Evolutionary conservation across 2,888 invertebrate species (phyloP), one percentile per base, ranked within the genome.

Genomic region (Choreutis nemorana): DNA sequence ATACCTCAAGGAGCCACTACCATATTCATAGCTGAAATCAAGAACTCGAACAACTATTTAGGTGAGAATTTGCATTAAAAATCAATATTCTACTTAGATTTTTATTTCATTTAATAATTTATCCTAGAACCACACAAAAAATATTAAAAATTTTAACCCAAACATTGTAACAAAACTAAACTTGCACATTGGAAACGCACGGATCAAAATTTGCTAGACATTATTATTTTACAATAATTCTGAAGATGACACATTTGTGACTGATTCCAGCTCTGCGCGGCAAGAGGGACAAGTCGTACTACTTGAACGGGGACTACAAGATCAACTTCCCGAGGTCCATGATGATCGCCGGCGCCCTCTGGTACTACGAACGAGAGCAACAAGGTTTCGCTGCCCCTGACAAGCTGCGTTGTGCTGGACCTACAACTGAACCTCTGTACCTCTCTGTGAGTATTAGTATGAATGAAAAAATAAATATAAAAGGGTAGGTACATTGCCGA

Each of bases 1-100:
- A 90, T 98, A 47, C 97, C 97, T 1, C 83, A 87, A 48, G 96
- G 97, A 8, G 93, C 97, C n/a, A 96, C 95, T 1, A 92, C 91
- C 51, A 91, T 98, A 43, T 61, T 79, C 9, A 86, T 98, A 31
- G 81, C 83, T 42, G 97, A 98, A 81, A 60, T 84, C 2, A 71
- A 75, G 23, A 85, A 91, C 2, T 93, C 96, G 0, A 92, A 89
- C 55, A 97, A 97, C 71, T 97, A 95, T 66, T 81, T 95, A 43
- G 92, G 91, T 91, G 72, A 66, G 63, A 55, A 4, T n/a, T n/a
- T n/a, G n/a, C 5, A 10, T 12, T 15, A 13, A 9, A 14, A 14
- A 25, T 26, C 3, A 2, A 14, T 23, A 9, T 7, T 14, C 3
- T 4, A 14, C 10, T 20, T 34, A 3, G 6, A 30, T 5, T 14